phyloP scores from a whole-genome alignment of 2,888 invertebrate species.

The Mesopsocus fuscifrons region DNA sequence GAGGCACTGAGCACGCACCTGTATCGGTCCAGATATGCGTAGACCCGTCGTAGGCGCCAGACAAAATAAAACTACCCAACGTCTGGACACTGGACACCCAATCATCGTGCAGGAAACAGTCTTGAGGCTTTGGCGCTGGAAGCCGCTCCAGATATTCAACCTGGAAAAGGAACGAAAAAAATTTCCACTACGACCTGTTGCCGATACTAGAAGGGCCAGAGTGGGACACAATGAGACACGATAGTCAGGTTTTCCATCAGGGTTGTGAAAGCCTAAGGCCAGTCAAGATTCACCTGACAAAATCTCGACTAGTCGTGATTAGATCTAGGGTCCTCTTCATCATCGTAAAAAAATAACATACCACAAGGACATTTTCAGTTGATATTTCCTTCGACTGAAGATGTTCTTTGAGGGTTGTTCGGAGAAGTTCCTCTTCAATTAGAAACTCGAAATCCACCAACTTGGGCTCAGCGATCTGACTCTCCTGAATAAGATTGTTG shows the following conservation, averaged over 20 bases:
- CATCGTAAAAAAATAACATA: no score
- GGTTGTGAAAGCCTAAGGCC: no score
- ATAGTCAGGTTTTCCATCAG: no score
- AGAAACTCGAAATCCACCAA: conserved; percentile 70
- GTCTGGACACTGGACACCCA: conserved; percentile 86
- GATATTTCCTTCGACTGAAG: conserved; percentile 54
- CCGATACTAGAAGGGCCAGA: no score
- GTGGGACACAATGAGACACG: no score
- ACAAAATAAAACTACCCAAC: conserved; percentile 56
- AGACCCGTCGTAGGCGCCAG: conserved; percentile 87
- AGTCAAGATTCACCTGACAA: no score
- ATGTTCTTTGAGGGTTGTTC: conserved; percentile 50
- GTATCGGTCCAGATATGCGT: conserved; percentile 67
- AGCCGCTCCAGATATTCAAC: conserved; percentile 83
- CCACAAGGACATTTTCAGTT: conserved; percentile 57
- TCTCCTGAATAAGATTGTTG: conserved; percentile 37
- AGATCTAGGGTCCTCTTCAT: no score
- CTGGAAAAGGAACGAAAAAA: no score
- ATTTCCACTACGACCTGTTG: no score
- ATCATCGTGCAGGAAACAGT: conserved; percentile 86
- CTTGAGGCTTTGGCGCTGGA: conserved; percentile 81
- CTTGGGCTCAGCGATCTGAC: conserved; percentile 11
- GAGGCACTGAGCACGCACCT: neutral
- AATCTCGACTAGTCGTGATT: no score
- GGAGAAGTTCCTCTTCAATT: conserved; percentile 62